phyloP scores from a whole-genome alignment of 2,888 invertebrate species.

The Temnothorax rugatulus region DNA sequence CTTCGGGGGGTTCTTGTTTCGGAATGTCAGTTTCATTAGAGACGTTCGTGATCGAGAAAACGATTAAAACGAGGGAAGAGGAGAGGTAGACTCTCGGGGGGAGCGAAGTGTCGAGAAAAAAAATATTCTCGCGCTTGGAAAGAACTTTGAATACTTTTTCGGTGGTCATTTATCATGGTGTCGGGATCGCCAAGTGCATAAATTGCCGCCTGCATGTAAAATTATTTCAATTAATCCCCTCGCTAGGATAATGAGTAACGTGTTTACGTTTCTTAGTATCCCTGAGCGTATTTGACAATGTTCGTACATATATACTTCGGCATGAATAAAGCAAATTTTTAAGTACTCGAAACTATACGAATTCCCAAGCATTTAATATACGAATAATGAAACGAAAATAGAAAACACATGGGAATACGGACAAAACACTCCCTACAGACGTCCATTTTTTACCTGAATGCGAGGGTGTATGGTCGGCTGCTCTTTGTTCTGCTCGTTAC shows the following conservation, averaged over 20 bases:
- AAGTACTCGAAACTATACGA: neutral
- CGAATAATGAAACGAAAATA: neutral
- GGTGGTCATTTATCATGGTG: conserved; percentile 45
- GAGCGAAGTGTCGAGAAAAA: conserved; percentile 41
- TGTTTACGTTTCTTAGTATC: neutral
- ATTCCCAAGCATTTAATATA: neutral
- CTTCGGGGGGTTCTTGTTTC: conserved; percentile 78
- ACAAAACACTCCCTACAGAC: neutral
- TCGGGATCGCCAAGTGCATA: conserved; percentile 28
- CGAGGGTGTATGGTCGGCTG: neutral
- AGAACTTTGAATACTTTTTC: conserved; percentile 36
- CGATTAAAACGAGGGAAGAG: conserved; percentile 74
- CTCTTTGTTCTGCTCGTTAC: conserved; percentile 22
- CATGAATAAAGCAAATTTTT: neutral
- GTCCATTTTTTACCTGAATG: conserved; percentile 75
- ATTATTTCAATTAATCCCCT: conserved; percentile 23
- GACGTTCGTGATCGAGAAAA: conserved; percentile 79
- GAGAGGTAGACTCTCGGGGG: conserved; percentile 1
- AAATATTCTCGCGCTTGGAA: conserved; percentile 34
- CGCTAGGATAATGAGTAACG: neutral
- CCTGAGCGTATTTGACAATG: neutral
- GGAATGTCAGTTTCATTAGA: conserved; percentile 83
- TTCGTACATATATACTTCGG: too few species aligned
- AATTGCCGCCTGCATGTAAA: conserved; percentile 9
- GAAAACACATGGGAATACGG: neutral